Conservation (phyloP, 1,140 invertebrate species). For the Conopomorpha cramerella region DNA sequence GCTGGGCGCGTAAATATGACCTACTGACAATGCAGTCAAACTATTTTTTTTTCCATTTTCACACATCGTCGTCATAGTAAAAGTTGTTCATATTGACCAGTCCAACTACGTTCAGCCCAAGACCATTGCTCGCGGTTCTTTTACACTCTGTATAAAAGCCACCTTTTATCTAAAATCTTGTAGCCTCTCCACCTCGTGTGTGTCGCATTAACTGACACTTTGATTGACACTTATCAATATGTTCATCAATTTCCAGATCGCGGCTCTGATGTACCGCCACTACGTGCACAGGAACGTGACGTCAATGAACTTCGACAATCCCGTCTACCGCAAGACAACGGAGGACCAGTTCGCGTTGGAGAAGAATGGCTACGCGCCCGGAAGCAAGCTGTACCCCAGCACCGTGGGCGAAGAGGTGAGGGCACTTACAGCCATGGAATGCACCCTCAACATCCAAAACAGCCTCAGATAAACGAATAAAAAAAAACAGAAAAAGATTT, state of each 20-base stretch:
- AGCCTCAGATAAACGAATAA: slow-evolving; percentile 42
- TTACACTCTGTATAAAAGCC: too few relatives aligned
- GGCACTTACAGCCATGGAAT: slow-evolving; percentile 62
- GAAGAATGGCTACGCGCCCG: slow-evolving; percentile 74
- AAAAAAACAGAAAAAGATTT: too few relatives aligned
- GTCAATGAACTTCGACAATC: slow-evolving; percentile 99
- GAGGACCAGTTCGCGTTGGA: slow-evolving; percentile 83
- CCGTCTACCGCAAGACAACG: slow-evolving; percentile 95
- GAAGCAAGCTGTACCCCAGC: slow-evolving; percentile 68
- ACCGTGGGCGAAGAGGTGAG: slow-evolving; percentile 84
- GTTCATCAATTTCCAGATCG: slow-evolving; percentile 62
- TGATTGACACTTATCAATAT: slow-evolving; percentile 14
- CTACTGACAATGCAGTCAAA: too few relatives aligned
- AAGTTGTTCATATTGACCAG: too few relatives aligned
- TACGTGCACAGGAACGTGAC: slow-evolving; percentile 84
- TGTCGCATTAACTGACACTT: neutral
- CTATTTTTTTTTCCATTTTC: too few relatives aligned
- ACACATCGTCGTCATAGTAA: too few relatives aligned
- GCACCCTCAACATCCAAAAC: slow-evolving; percentile 53
- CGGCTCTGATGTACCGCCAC: slow-evolving; percentile 80
- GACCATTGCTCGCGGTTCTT: too few relatives aligned
- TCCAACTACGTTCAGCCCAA: too few relatives aligned
- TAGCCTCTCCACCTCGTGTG: too few relatives aligned
- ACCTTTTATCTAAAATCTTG: too few relatives aligned
- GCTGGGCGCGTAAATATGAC: too few relatives aligned